Percentiles rank a stretch among this genome's conserved stretches.
These are phyloP conservation scores for Polyploca ridens DNA, from an alignment of 2,888 invertebrate genomes.

Conservation along the genomic window DNA sequence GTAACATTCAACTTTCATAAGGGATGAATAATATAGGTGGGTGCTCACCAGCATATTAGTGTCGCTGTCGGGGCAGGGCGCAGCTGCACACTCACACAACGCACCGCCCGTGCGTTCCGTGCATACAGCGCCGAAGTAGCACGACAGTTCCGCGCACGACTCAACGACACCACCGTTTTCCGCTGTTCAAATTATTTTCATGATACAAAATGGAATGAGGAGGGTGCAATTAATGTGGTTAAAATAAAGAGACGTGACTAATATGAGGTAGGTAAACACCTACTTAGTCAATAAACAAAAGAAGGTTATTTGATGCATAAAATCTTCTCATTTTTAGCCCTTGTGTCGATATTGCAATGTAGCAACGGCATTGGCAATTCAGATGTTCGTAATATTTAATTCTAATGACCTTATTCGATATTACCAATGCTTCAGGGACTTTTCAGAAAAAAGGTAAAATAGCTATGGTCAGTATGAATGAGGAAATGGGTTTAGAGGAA, in stretches of 20 bases:
- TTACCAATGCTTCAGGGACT: slow-evolving; percentile 9
- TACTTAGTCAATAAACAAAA: not conserved
- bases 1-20: slow-evolving; percentile 18
- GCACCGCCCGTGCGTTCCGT: slow-evolving; percentile 89
- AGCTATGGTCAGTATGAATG: slow-evolving; percentile 12
- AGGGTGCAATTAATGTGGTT: not conserved
- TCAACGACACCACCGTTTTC: slow-evolving; percentile 87
- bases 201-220: not conserved
- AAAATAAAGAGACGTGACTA: not conserved
- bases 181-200: slow-evolving; percentile 63
- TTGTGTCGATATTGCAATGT: not conserved
- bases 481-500: slow-evolving; percentile 14
- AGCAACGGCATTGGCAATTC: not conserved
- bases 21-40: slow-evolving; percentile 22
- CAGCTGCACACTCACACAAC: slow-evolving; percentile 90
- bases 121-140: slow-evolving; percentile 93
- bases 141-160: slow-evolving; percentile 90
- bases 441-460: slow-evolving; percentile 13
- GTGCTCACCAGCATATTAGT: slow-evolving; percentile 77
- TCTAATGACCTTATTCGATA: slow-evolving; percentile 3
- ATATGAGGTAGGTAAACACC: too few species aligned
- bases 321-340: too few species aligned
- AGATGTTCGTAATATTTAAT: not conserved
- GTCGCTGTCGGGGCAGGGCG: slow-evolving; percentile 76
- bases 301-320: not conserved